Percentiles rank a stretch among this genome's conserved stretches.
phyloP scores from a whole-genome alignment of 2,797 vertebrate species.

The Setipinna tenuifilis region DNA sequence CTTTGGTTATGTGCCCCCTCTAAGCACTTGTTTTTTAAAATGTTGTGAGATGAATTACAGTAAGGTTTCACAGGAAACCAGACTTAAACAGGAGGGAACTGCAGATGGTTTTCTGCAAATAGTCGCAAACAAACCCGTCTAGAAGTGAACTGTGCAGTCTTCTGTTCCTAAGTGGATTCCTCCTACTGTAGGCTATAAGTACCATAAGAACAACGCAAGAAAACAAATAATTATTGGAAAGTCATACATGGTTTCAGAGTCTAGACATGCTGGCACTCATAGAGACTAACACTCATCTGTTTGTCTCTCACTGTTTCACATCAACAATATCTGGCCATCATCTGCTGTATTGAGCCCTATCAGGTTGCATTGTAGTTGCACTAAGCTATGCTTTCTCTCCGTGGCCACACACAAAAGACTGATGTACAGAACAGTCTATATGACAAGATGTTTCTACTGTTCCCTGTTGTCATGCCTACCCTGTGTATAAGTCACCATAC shows the following conservation, averaged over 20 bases:
- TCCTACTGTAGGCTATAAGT: not conserved
- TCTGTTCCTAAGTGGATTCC: not conserved
- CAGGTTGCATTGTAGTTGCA: not conserved
- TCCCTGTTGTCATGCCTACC: not conserved
- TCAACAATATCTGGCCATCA: not conserved
- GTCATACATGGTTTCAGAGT: not conserved
- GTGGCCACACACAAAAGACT: not conserved
- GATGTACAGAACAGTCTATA: not conserved
- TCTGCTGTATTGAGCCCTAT: not conserved
- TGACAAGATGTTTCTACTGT: not conserved
- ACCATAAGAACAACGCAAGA: not conserved
- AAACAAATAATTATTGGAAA: not conserved
- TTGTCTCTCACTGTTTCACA: not conserved
- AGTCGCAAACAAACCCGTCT: not conserved
- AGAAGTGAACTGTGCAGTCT: not conserved
- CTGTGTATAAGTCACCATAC: not conserved
- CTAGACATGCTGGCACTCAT: not conserved
- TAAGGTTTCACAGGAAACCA: not conserved
- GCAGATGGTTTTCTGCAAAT: not conserved
- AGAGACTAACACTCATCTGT: not conserved
- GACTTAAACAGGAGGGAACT: not conserved
- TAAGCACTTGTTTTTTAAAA: not conserved
- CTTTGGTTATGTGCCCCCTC: slow-evolving; percentile 38
- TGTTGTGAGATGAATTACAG: not conserved
- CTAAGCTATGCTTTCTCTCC: not conserved